Conservation (phyloP, 2,113 vertebrate species). For the Pluvianellus socialis region DNA sequence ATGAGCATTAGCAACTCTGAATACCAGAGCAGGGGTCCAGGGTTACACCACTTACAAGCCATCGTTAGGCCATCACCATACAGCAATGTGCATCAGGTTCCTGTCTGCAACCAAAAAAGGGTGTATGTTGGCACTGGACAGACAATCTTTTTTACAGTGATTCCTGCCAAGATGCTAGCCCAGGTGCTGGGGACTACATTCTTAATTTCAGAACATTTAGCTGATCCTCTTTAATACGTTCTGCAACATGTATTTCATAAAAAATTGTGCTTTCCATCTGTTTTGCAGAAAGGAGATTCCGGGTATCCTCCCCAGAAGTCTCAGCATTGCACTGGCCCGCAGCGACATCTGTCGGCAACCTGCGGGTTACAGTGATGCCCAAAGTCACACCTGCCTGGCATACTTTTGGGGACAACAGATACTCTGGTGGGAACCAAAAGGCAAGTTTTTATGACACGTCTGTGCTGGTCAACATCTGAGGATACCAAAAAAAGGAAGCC, state of each 20-base stretch:
- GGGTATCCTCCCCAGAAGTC: not conserved
- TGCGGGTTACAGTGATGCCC: accelerated
- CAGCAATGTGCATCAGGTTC: not conserved
- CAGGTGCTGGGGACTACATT: accelerated
- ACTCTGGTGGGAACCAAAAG: not conserved
- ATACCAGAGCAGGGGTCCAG: accelerated
- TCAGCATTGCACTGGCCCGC: accelerated
- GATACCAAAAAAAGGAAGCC: not conserved
- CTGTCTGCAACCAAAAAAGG: not conserved
- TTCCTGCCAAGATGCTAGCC: not conserved
- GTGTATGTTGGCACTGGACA: not conserved
- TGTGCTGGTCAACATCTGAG: not conserved
- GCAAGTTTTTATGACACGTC: not conserved
- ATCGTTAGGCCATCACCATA: not conserved
- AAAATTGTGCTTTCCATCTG: not conserved
- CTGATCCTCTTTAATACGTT: not conserved
- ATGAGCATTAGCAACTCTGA: not conserved
- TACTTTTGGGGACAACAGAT: not conserved
- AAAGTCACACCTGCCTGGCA: accelerated
- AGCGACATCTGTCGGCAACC: not conserved
- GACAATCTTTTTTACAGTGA: not conserved
- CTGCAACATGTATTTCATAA: not conserved
- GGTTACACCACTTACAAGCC: not conserved
- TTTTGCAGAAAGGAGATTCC: accelerated
- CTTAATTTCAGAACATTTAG: not conserved